Conservation (phyloP, 2,888 invertebrate genomes). For the Eucera pruinosa region DNA sequence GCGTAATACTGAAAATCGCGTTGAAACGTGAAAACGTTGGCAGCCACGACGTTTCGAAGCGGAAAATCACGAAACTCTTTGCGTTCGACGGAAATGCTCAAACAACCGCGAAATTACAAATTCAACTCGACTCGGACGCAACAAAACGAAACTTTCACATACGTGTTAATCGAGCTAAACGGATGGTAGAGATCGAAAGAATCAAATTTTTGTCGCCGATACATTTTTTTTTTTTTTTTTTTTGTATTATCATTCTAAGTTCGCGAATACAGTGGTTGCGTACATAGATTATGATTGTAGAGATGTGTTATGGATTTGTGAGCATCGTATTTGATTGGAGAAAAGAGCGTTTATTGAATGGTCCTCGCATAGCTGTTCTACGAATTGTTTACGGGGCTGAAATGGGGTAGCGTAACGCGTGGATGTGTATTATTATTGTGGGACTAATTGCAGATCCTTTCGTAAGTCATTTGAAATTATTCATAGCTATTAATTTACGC, state of each 20-base stretch:
- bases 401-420: constrained; percentile 1
- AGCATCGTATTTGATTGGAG: constrained; percentile 74
- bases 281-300: background rate
- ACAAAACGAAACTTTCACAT: background rate
- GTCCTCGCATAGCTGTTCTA: constrained; percentile 67
- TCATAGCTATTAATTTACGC: too few relatives aligned
- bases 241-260: background rate
- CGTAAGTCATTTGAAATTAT: background rate
- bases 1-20: background rate
- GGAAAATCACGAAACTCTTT: background rate
- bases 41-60: constrained; percentile 6
- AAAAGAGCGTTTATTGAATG: constrained; percentile 36
- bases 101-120: background rate
- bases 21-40: background rate
- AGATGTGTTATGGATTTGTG: constrained; percentile 84
- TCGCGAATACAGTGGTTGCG: background rate
- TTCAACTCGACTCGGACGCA: background rate
- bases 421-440: background rate
- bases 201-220: background rate
- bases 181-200: background rate
- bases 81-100: background rate
- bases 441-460: constrained; percentile 1
- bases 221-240: background rate
- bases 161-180: too few relatives aligned
- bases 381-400: constrained; percentile 36